Percentiles rank a stretch among this genome's conserved stretches.
Evolutionary conservation across 2,888 invertebrate species (phyloP).

Genomic region (Rhagium mordax): DNA sequence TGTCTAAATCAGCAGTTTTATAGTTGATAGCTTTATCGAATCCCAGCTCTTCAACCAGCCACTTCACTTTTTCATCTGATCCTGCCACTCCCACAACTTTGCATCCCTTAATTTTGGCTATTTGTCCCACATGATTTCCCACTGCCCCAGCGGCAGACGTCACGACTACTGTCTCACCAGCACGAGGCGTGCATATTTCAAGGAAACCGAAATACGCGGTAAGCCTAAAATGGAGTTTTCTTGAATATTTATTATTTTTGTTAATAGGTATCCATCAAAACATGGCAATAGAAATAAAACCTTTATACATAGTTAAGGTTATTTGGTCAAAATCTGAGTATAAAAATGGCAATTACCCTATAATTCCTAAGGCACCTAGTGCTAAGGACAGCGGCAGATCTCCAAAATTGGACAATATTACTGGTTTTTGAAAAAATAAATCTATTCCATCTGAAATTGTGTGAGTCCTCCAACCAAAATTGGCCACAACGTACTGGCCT

Average conservation of each 20-base stretch:
- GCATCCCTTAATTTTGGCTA: conserved; percentile 81
- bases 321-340: too few species aligned
- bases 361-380: conserved; percentile 78
- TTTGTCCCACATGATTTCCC: conserved; percentile 84
- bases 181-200: conserved; percentile 80
- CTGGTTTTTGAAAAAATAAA: conserved; percentile 58
- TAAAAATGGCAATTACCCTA: conserved; percentile 74
- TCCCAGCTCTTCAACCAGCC: conserved; percentile 76
- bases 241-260: too few species aligned
- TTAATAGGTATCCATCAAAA: too few species aligned
- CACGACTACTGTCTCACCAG: conserved; percentile 82
- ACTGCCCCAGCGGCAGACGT: conserved; percentile 87
- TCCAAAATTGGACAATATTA: conserved; percentile 74
- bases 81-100: conserved; percentile 82
- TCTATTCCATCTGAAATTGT: conserved; percentile 70
- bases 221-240: too few species aligned
- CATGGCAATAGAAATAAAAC: too few species aligned
- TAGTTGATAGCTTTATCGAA: conserved; percentile 83
- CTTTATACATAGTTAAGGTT: too few species aligned
- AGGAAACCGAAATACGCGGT: conserved; percentile 84
- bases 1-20: conserved; percentile 74
- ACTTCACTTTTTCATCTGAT: conserved; percentile 79
- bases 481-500: conserved; percentile 75
- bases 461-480: conserved; percentile 80
- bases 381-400: conserved; percentile 75